Base-by-base conservation (phyloP, 2,113 vertebrate genomes). In the Antechinus flavipes region DNA sequence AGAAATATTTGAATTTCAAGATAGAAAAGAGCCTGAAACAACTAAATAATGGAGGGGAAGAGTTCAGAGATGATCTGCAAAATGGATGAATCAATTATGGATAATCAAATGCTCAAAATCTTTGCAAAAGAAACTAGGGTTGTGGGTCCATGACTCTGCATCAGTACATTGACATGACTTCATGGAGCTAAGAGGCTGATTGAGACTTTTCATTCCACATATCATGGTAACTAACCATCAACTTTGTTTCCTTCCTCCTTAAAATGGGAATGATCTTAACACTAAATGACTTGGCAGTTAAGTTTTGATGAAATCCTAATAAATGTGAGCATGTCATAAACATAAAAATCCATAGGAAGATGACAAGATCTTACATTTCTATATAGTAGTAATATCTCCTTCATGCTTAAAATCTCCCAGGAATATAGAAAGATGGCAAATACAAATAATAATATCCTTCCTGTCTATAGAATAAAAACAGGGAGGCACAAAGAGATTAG, bases 231-330 rank as follows among this genome's bases (percentile, higher is more conserved):
- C 91, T 54, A 93, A 47, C 91, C 95, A 93, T 93, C 53, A 95
- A n/a, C 47, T 94, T 2, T 0, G 54, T 22, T 91, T 93, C 89
- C 61, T 91, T 54, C 91, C 92, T 95, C 94, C 96, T 91, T 93
- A 96, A 94, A 94, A 94, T 5, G 90, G 76, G 23, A 54, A 19
- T 35, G 25, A 27, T 42, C 56, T 92, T 61, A 56, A 91, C 7
- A 58, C 56, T 90, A 95, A 95, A 95, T 42, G 90, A 91, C 42
- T 93, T 96, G 50, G 52, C 93, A 90, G 91, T 14, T 46, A 12
- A 91, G 50, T 53, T 90, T 61, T 92, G 91, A 94, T 50, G 91
- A 94, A 95, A 92, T 94, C 42, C 91, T 95, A 94, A 96, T 68
- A 94, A 95, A 95, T 35, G 94, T 92, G 61, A 97, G 47, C 8